These are phyloP conservation scores for Chiridota heheva DNA, from an alignment of 35 echinoderm and acorn worm species.

Conservation along the genomic window DNA sequence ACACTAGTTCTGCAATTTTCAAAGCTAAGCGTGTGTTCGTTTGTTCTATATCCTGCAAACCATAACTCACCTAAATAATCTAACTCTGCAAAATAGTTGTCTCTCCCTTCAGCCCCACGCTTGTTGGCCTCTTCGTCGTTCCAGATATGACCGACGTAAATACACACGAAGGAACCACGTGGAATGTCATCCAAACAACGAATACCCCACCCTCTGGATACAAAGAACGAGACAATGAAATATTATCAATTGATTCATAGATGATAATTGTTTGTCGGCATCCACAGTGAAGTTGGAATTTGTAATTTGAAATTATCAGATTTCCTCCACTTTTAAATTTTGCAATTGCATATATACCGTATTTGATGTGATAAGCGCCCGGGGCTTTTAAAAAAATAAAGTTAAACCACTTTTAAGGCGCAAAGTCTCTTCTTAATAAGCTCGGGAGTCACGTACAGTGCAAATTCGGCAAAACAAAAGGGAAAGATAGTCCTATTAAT, in stretches of 20 bases:
- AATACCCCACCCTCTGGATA: conserved; percentile 84
- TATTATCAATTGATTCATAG: neutral
- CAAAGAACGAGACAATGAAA: conserved; percentile 6
- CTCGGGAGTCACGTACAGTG: too few species aligned
- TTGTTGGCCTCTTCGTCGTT: conserved; percentile 79
- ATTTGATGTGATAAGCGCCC: too few species aligned
- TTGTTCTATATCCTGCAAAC: neutral
- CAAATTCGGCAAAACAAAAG: too few species aligned
- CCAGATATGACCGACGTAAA: conserved; percentile 82
- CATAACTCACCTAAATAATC: conserved; percentile 78
- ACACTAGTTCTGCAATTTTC: neutral
- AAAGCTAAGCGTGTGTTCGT: neutral
- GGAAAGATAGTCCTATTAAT: too few species aligned
- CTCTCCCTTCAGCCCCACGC: conserved; percentile 60
- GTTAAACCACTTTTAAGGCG: too few species aligned
- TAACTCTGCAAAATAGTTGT: conserved; percentile 90
- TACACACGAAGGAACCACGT: conserved; percentile 82
- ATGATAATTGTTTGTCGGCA: neutral
- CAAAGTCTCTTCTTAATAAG: too few species aligned
- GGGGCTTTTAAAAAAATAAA: too few species aligned
- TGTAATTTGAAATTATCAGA: too few species aligned
- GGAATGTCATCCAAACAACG: conserved; percentile 84
- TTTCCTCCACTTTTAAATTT: too few species aligned
- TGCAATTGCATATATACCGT: too few species aligned
- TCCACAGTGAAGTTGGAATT: neutral